A percentile compares a stretch with the other conserved stretches of the same genome.
These are phyloP conservation scores for Nothocercus nigrocapillus DNA, from an alignment of 2,113 vertebrate species.

Conservation along the genomic window DNA sequence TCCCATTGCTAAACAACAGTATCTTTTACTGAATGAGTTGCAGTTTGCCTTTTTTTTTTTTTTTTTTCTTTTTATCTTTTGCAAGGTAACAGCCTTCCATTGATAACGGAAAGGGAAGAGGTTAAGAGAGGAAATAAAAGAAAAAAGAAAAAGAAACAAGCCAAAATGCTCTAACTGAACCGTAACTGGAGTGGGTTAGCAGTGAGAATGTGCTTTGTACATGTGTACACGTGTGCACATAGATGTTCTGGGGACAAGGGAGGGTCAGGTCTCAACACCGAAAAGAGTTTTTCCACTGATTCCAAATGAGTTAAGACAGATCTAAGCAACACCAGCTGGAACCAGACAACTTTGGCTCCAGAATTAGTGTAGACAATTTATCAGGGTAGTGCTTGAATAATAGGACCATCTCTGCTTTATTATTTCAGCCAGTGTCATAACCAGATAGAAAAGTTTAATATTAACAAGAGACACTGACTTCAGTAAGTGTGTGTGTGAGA, in stretches of 20 bases:
- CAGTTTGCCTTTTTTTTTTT: neutral
- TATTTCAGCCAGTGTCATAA: constrained; percentile 66
- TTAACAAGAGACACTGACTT: constrained; percentile 75
- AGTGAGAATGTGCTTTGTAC: neutral
- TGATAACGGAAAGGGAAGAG: neutral
- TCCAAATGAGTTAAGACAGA: constrained; percentile 79
- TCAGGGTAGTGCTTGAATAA: constrained; percentile 73
- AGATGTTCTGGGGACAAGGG: constrained; percentile 51
- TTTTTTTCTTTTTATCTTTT: neutral
- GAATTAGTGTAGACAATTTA: constrained; percentile 80
- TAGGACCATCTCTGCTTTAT: constrained; percentile 65
- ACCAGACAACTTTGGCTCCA: constrained; percentile 77
- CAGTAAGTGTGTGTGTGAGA: neutral
- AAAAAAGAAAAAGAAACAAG: neutral
- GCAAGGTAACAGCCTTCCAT: neutral
- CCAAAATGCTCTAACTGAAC: constrained; percentile 18
- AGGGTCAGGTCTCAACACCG: constrained; percentile 62
- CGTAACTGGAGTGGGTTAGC: constrained; percentile 56
- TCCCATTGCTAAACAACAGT: neutral
- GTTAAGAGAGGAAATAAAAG: neutral
- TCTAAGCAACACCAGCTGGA: constrained; percentile 80
- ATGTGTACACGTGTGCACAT: neutral
- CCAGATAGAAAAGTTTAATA: constrained; percentile 77
- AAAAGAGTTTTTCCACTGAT: constrained; percentile 72
- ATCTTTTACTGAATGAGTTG: neutral